Base-by-base conservation (phyloP, 2,113 vertebrate species). In the Pheucticus melanocephalus region DNA sequence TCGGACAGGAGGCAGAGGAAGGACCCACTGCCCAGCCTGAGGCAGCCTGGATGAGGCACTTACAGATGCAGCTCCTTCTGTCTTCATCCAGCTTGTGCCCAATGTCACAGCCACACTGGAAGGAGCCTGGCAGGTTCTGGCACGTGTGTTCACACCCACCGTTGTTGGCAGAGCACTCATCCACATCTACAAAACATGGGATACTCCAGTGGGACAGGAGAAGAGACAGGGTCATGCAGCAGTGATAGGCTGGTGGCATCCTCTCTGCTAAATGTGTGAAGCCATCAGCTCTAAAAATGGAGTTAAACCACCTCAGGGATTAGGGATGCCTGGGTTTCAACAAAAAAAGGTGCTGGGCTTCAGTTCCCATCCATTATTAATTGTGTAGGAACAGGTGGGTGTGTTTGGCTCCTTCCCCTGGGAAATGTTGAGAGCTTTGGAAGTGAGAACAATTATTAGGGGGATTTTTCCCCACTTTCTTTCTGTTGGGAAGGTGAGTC, bases 81-180 rank as follows among this genome's bases (percentile, higher is more conserved):
- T 99, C 98, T 6, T 98, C 98, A 0, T 98, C 98, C 95, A 99
- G 97, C 33, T 94, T 98, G 97, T 98, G 98, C 25, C 99, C 99
- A 0, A 96, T 96, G 65, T 96, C 92, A 4, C 99, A 99, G 93
- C 96, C 96, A 25, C 99, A 99, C 94, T 97, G 98, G 96, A 99
- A 99, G 2, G 99, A 99, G 1, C 99, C 99, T 0, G 93, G 98
- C 25, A 97, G 98, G 97, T 99, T 99, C 86, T 98, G 97, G 73
- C 99, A 99, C 0, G 44, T 95, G 83, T 99, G 99, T 23, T 98
- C 99, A 7, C 99, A 99, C 1, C 98, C 98, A 0, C 98, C 98
- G 0, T 96, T 98, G 15, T 86, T 63, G 0, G 98, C 98, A 45
- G 98, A 94, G 56, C 99, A 99, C 94, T 99, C 99, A 2, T 99